Conservation (phyloP, 2,113 vertebrate genomes). For the Nycticryphes semicollaris region DNA sequence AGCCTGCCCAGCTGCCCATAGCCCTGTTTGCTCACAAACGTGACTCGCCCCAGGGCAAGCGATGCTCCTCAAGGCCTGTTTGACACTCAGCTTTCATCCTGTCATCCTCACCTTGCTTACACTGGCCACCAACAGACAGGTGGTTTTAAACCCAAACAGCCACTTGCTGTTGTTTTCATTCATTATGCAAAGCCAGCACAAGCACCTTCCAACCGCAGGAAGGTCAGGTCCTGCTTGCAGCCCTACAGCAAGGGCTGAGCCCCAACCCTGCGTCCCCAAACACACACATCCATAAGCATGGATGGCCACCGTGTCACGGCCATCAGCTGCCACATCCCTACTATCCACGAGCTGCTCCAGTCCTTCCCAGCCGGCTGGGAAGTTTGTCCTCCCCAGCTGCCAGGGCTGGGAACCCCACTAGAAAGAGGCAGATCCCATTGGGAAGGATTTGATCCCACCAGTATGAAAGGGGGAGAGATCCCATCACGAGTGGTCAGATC, state of each 20-base stretch:
- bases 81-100: neutral
- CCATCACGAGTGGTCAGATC: neutral
- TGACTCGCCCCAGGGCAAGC: neutral
- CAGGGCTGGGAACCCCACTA: neutral
- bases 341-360: neutral
- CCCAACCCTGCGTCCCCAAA: neutral
- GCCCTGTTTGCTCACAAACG: neutral
- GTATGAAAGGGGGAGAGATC: neutral
- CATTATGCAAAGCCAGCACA: neutral
- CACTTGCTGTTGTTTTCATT: neutral
- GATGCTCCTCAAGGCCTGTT: neutral
- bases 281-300: neutral
- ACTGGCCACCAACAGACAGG: neutral
- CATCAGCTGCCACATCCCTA: neutral
- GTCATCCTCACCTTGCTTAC: neutral
- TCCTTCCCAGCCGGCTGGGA: neutral
- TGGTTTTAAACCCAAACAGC: neutral
- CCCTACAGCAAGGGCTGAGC: neutral
- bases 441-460: neutral
- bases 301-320: neutral
- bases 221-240: neutral
- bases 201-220: neutral
- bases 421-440: neutral
- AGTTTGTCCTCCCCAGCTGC: neutral
- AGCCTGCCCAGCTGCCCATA: neutral